phyloP scores from a whole-genome alignment of 1,140 invertebrate species.

The Babylonia areolata region DNA sequence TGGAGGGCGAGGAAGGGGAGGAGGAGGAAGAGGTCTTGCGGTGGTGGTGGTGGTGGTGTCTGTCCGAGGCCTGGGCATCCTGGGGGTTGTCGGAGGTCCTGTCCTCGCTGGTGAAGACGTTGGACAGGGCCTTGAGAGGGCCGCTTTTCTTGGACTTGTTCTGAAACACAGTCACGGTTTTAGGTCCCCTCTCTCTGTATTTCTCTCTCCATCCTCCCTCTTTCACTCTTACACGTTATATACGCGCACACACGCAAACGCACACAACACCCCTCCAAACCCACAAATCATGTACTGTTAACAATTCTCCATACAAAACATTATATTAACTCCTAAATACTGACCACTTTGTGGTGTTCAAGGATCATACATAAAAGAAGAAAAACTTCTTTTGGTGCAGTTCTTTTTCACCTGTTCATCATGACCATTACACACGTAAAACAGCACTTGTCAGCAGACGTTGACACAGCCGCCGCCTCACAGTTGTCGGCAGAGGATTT shows the following conservation, averaged over 20 bases:
- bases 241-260: not conserved
- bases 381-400: no score
- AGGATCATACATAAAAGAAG: no score
- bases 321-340: no score
- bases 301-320: no score
- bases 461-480: no score
- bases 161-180: conserved; percentile 43
- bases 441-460: no score
- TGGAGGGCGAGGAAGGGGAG: not conserved
- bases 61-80: not conserved
- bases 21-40: not conserved
- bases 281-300: not conserved
- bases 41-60: no score
- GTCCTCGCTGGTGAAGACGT: conserved; percentile 47
- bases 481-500: no score
- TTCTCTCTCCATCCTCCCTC: not conserved
- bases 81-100: conserved; percentile 24
- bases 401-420: no score
- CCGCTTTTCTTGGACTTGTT: conserved; percentile 57
- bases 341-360: no score
- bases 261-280: no score
- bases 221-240: not conserved
- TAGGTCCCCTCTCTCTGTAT: not conserved
- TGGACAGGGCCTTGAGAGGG: conserved; percentile 64
- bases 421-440: no score